Percentiles rank a stretch among this genome's conserved stretches.
phyloP scores from a whole-genome alignment of 1,140 invertebrate species.

The Bombus cullumanus region DNA sequence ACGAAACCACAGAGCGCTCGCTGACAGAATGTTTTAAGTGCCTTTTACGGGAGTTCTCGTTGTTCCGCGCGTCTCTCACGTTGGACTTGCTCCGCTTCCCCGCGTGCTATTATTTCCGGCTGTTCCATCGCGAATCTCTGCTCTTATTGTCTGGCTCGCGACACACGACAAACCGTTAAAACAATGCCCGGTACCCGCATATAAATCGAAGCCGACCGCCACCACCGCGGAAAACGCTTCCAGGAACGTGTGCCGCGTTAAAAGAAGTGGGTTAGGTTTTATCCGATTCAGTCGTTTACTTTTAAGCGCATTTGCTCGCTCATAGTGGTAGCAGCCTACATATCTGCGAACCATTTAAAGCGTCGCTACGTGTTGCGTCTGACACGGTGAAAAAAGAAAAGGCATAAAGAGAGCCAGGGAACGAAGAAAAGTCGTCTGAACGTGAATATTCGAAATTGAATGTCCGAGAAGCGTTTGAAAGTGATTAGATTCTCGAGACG shows the following conservation, averaged over 20 bases:
- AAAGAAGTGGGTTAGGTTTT: slow-evolving; percentile 47
- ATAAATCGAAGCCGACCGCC: slow-evolving; percentile 12
- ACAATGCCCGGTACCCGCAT: slow-evolving; percentile 48
- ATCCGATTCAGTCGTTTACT: slow-evolving; percentile 28
- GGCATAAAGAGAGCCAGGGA: not conserved
- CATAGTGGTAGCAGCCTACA: not conserved
- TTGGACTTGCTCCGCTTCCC: not conserved
- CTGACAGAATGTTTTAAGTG: slow-evolving; percentile 35
- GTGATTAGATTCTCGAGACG: no score
- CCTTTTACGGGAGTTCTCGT: slow-evolving; percentile 48
- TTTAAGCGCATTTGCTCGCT: slow-evolving; percentile 2
- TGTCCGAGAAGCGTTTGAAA: not conserved
- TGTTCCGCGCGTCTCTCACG: slow-evolving; percentile 49
- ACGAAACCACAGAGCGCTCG: not conserved
- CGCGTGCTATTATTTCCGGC: slow-evolving; percentile 58
- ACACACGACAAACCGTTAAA: slow-evolving; percentile 54
- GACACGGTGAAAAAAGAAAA: not conserved
- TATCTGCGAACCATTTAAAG: not conserved
- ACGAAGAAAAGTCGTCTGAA: not conserved
- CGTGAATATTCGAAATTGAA: not conserved
- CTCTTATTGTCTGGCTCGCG: slow-evolving; percentile 47
- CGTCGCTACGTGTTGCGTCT: not conserved
- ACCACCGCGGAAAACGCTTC: slow-evolving; percentile 22
- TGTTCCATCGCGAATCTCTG: slow-evolving; percentile 32
- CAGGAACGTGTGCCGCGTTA: slow-evolving; percentile 15